These are phyloP conservation scores for Cyprinodon variegatus DNA, from an alignment of 2,113 vertebrate species.

Conservation along the genomic window DNA sequence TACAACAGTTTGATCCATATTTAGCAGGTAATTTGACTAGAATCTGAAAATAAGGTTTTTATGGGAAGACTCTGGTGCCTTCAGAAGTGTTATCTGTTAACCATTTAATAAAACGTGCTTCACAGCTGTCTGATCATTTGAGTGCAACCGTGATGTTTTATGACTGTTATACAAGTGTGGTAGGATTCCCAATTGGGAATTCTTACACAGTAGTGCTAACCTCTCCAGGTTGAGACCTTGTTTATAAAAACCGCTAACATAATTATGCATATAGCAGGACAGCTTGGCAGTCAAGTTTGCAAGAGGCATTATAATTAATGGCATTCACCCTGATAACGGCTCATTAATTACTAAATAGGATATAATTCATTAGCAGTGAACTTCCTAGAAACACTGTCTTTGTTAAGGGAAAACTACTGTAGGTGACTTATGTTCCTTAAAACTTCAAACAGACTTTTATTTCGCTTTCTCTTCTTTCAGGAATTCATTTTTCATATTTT, in stretches of 20 bases:
- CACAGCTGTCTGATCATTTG: background rate
- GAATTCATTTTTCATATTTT: no score
- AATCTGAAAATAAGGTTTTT: no score
- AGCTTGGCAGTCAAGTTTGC: constrained; percentile 15
- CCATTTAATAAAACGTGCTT: background rate
- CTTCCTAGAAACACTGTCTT: constrained; percentile 12
- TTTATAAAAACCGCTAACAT: background rate
- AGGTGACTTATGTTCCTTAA: background rate
- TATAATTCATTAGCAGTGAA: constrained; percentile 35
- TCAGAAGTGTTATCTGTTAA: background rate
- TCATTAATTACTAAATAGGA: constrained; percentile 34
- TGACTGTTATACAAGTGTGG: constrained; percentile 36
- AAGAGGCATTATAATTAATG: constrained; percentile 29
- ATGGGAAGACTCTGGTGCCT: background rate
- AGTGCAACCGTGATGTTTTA: background rate
- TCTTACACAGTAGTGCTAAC: background rate
- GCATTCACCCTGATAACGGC: constrained; percentile 40
- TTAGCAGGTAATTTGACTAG: no score
- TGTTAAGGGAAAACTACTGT: background rate
- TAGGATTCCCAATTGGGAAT: background rate
- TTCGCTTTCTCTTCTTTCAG: background rate
- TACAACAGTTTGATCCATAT: no score
- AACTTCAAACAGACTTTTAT: background rate
- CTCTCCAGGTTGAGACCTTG: constrained; percentile 17
- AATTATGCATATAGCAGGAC: constrained; percentile 14